Conservation (phyloP, 2,797 vertebrate species). For the Apogon hyalosoma region DNA sequence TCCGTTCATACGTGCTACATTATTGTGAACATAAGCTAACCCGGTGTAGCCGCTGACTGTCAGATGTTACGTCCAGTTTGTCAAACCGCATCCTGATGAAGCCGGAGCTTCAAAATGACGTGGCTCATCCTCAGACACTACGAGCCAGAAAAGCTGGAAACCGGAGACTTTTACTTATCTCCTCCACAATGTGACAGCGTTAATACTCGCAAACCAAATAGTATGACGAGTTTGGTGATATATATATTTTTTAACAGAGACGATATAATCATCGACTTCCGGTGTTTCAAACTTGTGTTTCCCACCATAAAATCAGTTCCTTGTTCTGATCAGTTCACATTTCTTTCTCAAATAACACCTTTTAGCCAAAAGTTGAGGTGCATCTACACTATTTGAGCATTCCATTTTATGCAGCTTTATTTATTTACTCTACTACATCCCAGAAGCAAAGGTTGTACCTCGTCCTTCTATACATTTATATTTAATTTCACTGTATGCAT, state of each 20-base stretch:
- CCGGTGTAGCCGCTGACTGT: not conserved
- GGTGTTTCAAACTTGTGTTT: slow-evolving; percentile 3
- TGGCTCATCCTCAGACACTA: slow-evolving; percentile 57
- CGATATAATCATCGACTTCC: not conserved
- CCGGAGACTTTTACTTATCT: not conserved
- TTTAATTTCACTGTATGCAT: too few relatives aligned
- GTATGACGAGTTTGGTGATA: not conserved
- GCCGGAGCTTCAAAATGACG: slow-evolving; percentile 68
- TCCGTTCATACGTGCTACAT: rapidly evolving
- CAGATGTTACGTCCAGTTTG: not conserved
- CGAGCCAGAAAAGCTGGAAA: not conserved
- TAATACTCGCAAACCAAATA: rapidly evolving
- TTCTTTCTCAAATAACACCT: too few relatives aligned
- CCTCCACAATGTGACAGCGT: rapidly evolving
- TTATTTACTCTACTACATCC: too few relatives aligned
- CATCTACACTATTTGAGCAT: too few relatives aligned
- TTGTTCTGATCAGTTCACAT: not conserved
- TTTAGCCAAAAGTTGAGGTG: too few relatives aligned
- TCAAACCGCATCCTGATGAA: slow-evolving; percentile 31
- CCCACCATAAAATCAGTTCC: not conserved
- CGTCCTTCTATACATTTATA: too few relatives aligned
- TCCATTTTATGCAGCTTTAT: too few relatives aligned
- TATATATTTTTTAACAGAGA: not conserved
- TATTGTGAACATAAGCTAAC: rapidly evolving
- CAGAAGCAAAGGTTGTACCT: too few relatives aligned